phyloP scores from a whole-genome alignment of 2,797 vertebrate species.

The Odontamblyopus rebecca region DNA sequence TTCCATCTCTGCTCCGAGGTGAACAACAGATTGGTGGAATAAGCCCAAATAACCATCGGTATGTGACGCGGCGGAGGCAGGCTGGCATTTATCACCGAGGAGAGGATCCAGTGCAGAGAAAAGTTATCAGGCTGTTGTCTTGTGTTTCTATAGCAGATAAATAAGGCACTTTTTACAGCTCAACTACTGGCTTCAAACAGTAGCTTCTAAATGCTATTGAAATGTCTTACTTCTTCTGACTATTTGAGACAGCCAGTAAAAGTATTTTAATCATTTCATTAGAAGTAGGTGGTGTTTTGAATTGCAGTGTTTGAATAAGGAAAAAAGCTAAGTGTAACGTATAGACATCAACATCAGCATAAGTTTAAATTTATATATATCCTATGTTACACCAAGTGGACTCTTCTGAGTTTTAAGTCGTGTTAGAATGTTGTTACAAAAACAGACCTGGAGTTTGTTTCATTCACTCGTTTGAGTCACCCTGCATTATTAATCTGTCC shows the following conservation, averaged over 20 bases:
- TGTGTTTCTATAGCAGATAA: conserved; percentile 1
- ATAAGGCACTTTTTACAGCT: not conserved
- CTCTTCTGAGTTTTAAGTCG: no score
- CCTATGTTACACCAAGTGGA: no score
- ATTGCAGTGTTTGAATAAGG: no score
- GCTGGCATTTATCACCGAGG: conserved; percentile 62
- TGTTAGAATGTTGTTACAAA: no score
- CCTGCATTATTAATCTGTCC: no score
- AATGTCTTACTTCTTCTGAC: not conserved
- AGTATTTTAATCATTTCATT: not conserved
- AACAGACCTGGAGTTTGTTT: no score
- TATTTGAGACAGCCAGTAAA: not conserved
- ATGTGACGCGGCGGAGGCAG: conserved; percentile 52
- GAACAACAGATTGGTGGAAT: conserved; percentile 68
- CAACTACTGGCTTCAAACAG: conserved; percentile 18
- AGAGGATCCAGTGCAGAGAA: conserved; percentile 23
- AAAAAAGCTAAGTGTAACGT: no score
- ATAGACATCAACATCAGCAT: no score
- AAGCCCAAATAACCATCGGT: conserved; percentile 64
- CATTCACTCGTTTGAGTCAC: no score
- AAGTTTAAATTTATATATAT: no score
- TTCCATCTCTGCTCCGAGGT: conserved; percentile 63
- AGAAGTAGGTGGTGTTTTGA: no score
- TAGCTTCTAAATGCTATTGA: not conserved
- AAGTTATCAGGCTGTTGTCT: not conserved